These are phyloP conservation scores for Trichonephila inaurata DNA, from an alignment of 1,140 invertebrate species.

Conservation along the genomic window DNA sequence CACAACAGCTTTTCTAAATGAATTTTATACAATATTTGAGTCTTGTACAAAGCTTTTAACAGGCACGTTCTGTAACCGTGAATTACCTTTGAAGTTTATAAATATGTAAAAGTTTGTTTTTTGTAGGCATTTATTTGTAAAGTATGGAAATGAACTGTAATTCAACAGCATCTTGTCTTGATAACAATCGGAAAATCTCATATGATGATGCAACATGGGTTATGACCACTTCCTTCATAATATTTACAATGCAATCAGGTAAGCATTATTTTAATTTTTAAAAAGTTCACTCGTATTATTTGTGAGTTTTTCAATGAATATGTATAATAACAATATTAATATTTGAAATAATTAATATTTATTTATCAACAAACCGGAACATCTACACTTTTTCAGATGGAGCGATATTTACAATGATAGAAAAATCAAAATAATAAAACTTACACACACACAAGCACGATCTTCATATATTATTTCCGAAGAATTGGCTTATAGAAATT, in stretches of 20 bases:
- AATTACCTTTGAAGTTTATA: neutral
- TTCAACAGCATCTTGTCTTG: neutral
- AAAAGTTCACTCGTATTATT: no score
- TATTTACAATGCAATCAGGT: constrained; percentile 98
- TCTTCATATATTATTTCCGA: no score
- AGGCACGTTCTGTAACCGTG: neutral
- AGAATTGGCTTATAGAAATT: no score
- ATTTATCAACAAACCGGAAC: no score
- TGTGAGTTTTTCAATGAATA: no score
- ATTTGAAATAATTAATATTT: no score
- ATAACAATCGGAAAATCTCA: constrained; percentile 54
- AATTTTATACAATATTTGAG: neutral
- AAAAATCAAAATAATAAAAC: no score
- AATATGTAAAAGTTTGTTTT: neutral
- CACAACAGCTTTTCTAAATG: neutral
- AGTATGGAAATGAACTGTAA: neutral
- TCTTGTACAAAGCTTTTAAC: no score
- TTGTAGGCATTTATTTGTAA: neutral
- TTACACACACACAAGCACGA: no score
- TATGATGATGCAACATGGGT: constrained; percentile 95
- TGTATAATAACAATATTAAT: no score
- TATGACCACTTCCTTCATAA: constrained; percentile 95
- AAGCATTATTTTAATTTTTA: constrained; percentile 25
- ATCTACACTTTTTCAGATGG: no score
- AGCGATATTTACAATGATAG: no score